Base-by-base conservation (phyloP, 2,113 vertebrate genomes). In the Aleadryas rufinucha region DNA sequence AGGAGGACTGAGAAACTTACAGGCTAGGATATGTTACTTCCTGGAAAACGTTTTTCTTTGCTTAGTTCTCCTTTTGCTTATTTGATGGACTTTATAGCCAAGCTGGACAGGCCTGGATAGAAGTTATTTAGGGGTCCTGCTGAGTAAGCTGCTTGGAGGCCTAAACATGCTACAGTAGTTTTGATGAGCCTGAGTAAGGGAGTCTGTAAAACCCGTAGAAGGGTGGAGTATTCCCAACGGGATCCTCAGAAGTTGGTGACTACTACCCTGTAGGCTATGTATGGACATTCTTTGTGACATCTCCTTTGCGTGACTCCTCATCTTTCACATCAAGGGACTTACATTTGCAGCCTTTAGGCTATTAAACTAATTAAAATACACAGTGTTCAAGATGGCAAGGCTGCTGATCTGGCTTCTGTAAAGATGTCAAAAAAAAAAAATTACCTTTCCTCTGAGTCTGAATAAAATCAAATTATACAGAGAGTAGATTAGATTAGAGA, bases 401-500 rank as follows among this genome's bases (percentile, higher is more conserved):
- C 28, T 66, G 90, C 63, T 95, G 82, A 89, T 90, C 90, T 88
- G 71, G 74, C 45, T 91, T 84, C 52, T 71, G 50, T 91, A 95
- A 94, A 84, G 60, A 97, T 42, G 57, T 81, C 3, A 53, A 63
- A 94, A 66, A 54, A 75, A 71, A 89, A 91, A 71, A 89, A 91
- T 89, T 49, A 91, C 77, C 57, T 96, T 94, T 89, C 71, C 41
- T 95, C 64, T 89, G 42, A 93, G 74, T 91, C 80, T 95, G 87
- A 95, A 57, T 95, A 81, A 97, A 97, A 97, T 97, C 56, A 82
- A 90, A 95, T 96, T 94, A 93, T 56, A 71, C 75, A 90, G 6
- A 84, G 49, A 90, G 19, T 77, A 89, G 77, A 97, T 92, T 90
- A 95, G 90, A 96, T 97, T 97, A 95, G 80, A 49, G 72, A 89